Conservation (phyloP, 2,888 invertebrate genomes). For the Xestia rhomboidea region DNA sequence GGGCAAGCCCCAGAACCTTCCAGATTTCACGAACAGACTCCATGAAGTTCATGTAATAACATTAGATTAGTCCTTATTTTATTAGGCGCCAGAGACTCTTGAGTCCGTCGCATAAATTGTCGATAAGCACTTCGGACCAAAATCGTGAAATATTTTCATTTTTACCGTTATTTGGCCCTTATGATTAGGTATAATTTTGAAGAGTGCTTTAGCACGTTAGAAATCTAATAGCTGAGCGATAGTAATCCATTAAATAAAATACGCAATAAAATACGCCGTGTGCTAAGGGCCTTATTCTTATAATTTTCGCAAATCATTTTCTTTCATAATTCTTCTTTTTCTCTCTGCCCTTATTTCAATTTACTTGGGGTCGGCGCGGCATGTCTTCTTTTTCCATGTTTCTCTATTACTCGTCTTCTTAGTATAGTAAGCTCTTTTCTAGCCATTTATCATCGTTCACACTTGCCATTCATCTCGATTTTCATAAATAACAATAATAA, state of each 20-base stretch:
- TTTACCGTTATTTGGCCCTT: neutral
- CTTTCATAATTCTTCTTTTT: neutral
- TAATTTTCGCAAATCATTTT: neutral
- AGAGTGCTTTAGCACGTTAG: neutral
- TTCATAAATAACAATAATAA: conserved; percentile 52
- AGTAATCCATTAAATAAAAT: neutral
- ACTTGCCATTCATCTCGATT: rapidly evolving
- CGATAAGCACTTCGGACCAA: conserved; percentile 21
- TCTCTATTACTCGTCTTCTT: neutral
- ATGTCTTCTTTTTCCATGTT: neutral
- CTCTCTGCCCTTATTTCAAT: neutral
- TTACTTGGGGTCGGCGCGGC: neutral
- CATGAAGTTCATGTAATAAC: conserved; percentile 8
- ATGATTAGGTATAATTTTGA: neutral
- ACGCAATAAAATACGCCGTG: too few relatives aligned
- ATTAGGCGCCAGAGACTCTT: conserved; percentile 3
- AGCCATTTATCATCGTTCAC: neutral
- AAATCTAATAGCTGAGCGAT: neutral
- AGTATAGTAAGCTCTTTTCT: neutral
- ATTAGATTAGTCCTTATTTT: conserved; percentile 33
- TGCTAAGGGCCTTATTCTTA: too few relatives aligned
- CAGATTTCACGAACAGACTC: neutral
- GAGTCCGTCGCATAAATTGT: conserved; percentile 34
- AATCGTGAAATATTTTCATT: conserved; percentile 25
- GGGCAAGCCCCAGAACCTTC: neutral